Conservation (phyloP, 2,113 vertebrate species). For the Muscicapa adusta region DNA sequence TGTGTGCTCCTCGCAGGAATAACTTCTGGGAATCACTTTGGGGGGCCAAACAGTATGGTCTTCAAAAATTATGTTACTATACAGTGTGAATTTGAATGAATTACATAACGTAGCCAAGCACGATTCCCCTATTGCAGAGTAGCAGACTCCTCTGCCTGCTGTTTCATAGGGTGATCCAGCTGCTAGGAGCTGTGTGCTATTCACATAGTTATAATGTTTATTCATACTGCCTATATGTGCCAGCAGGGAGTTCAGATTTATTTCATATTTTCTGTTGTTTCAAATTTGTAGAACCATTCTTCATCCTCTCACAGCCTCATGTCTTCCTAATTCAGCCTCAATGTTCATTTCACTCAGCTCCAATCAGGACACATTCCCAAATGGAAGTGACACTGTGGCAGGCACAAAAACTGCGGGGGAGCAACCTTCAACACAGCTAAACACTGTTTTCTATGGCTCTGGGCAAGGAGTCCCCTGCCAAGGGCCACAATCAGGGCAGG, state of each 20-base stretch:
- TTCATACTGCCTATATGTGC: neutral
- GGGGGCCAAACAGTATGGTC: neutral
- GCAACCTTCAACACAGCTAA: neutral
- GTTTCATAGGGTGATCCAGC: neutral
- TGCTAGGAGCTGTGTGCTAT: neutral
- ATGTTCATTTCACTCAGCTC: neutral
- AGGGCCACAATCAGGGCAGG: neutral
- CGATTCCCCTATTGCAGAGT: neutral
- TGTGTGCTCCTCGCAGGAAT: conserved; percentile 1
- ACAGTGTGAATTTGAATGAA: neutral
- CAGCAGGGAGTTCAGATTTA: neutral
- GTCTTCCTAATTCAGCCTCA: neutral
- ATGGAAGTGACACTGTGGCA: neutral
- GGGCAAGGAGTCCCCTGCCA: neutral
- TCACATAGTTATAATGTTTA: neutral
- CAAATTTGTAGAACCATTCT: neutral
- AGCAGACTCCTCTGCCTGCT: neutral
- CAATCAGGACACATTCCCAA: neutral
- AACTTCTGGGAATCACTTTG: conserved; percentile 45
- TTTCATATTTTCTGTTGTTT: neutral
- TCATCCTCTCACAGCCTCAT: neutral
- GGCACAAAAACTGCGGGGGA: neutral
- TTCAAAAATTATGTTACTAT: neutral
- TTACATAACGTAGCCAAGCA: neutral
- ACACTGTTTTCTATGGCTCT: neutral